These are phyloP conservation scores for Ostrea denselamellosa DNA, from an alignment of 1,140 invertebrate species.

Conservation along the genomic window DNA sequence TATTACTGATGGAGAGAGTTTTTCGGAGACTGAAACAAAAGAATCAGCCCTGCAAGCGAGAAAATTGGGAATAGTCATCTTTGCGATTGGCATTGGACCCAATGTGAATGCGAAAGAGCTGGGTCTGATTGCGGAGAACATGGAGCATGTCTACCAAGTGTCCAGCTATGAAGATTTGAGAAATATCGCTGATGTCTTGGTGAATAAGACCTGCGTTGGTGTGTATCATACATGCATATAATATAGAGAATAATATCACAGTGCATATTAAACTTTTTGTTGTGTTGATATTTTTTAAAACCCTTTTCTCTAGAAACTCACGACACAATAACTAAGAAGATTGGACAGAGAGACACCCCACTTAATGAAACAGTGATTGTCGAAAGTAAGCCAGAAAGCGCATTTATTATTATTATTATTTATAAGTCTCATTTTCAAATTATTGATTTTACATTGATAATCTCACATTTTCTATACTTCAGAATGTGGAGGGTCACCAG, in stretches of 20 bases:
- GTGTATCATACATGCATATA: neutral
- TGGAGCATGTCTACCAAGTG: slow-evolving; percentile 62
- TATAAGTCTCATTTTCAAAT: neutral
- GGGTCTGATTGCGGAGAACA: slow-evolving; percentile 60
- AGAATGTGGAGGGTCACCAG: slow-evolving; percentile 67
- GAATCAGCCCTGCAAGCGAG: slow-evolving; percentile 10
- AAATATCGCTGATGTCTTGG: slow-evolving; percentile 57
- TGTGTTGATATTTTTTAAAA: neutral
- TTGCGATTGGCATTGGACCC: slow-evolving; percentile 68
- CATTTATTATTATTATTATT: no score
- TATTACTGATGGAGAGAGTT: slow-evolving; percentile 70
- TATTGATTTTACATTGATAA: neutral
- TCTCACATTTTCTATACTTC: slow-evolving; percentile 13
- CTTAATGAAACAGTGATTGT: neutral
- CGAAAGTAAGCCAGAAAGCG: neutral
- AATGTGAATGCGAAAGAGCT: slow-evolving; percentile 58
- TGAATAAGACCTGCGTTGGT: slow-evolving; percentile 64
- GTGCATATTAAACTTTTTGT: neutral
- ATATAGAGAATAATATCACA: neutral
- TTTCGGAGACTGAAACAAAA: slow-evolving; percentile 44
- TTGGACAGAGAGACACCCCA: neutral
- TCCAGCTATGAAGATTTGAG: slow-evolving; percentile 58
- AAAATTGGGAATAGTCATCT: slow-evolving; percentile 52
- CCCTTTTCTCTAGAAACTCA: neutral
- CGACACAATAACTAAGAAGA: neutral